Evolutionary conservation across 1,140 invertebrate species (phyloP).

Genomic region (Drosophila athabasca): DNA sequence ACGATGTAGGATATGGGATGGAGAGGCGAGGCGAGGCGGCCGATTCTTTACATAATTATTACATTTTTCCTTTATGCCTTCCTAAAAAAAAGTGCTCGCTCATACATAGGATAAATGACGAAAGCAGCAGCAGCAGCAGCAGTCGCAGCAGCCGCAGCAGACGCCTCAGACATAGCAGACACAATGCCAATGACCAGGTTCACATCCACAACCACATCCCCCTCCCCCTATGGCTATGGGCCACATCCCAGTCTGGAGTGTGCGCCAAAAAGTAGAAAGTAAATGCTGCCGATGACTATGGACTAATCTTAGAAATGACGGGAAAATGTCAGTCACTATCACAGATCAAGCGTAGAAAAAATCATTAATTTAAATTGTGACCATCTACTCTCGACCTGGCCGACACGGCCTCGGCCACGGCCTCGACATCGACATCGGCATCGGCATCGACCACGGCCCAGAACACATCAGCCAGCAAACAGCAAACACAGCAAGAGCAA

Average conservation of each 20-base stretch:
- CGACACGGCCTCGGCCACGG: constrained; percentile 38
- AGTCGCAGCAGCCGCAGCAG: neutral
- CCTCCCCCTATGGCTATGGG: no score
- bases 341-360: constrained; percentile 82
- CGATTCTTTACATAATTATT: constrained; percentile 78
- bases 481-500: constrained; percentile 17
- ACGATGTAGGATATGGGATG: neutral
- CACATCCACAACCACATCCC: neutral
- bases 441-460: constrained; percentile 39
- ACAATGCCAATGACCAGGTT: constrained; percentile 41
- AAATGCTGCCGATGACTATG: constrained; percentile 78
- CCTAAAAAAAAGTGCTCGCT: constrained; percentile 63
- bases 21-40: constrained; percentile 15
- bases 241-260: constrained; percentile 14
- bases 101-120: constrained; percentile 61
- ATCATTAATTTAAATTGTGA: constrained; percentile 82
- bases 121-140: constrained; percentile 2
- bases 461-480: constrained; percentile 20
- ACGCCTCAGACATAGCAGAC: constrained; percentile 7
- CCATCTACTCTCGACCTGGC: constrained; percentile 67
- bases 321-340: constrained; percentile 80
- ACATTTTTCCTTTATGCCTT: constrained; percentile 52
- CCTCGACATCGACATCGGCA: constrained; percentile 15
- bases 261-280: constrained; percentile 69
- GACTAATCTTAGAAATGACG: constrained; percentile 76